phyloP scores from a whole-genome alignment of 2,888 invertebrate genomes.

The Resseliella maxima region DNA sequence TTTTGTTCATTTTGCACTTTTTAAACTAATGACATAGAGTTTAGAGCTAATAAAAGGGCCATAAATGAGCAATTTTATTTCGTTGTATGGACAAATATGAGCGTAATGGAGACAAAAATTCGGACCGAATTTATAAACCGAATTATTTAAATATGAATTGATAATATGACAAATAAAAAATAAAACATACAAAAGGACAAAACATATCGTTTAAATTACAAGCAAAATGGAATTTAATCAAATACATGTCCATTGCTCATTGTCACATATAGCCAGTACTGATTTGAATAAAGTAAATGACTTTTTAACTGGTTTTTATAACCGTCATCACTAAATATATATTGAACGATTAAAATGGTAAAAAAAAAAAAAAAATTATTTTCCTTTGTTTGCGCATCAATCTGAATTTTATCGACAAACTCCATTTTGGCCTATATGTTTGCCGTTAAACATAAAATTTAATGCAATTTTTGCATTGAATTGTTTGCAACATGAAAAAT shows the following conservation, averaged over 20 bases:
- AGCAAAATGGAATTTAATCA: not conserved
- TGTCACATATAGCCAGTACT: not conserved
- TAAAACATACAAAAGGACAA: conserved; percentile 30
- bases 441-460: too few species aligned
- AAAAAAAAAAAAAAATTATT: too few species aligned
- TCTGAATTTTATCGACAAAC: too few species aligned
- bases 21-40: not conserved
- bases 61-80: conserved; percentile 10
- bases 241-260: conserved; percentile 3
- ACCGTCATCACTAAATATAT: too few species aligned
- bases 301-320: not conserved
- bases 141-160: too few species aligned
- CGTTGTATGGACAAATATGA: not conserved
- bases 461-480: too few species aligned
- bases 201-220: conserved; percentile 14
- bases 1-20: not conserved
- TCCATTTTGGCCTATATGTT: too few species aligned
- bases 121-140: too few species aligned
- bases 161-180: not conserved
- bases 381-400: too few species aligned
- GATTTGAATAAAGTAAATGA: not conserved
- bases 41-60: not conserved
- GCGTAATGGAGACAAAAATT: too few species aligned
- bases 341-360: too few species aligned
- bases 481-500: too few species aligned